phyloP scores from a whole-genome alignment of 2,113 vertebrate species.

The Phylloscopus whistleri region DNA sequence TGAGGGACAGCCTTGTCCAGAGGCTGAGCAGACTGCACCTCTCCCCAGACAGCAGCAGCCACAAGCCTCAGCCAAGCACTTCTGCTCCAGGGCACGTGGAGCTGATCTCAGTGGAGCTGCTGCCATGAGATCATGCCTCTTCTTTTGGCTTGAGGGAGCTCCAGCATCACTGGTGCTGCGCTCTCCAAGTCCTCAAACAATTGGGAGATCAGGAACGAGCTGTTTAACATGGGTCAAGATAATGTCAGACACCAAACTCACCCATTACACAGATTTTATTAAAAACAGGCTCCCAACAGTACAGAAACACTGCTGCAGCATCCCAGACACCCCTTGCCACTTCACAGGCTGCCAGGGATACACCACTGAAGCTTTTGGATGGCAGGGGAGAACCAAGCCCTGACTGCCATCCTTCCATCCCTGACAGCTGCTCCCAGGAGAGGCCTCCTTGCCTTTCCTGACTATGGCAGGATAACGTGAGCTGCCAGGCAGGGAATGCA shows the following conservation, averaged over 20 bases:
- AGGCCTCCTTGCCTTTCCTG: neutral
- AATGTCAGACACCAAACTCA: neutral
- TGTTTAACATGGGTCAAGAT: rapidly evolving
- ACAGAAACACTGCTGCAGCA: neutral
- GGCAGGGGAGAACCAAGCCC: neutral
- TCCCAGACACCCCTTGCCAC: neutral
- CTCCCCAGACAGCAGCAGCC: neutral
- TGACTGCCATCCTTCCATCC: neutral
- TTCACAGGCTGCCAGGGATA: neutral
- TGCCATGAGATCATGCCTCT: neutral
- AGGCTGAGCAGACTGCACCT: neutral
- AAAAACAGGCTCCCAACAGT: neutral
- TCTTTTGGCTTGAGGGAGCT: neutral
- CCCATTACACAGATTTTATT: neutral
- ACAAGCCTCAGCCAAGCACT: neutral
- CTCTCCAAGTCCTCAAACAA: neutral
- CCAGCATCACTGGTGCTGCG: neutral
- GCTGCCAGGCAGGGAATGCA: neutral
- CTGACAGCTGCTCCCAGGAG: neutral
- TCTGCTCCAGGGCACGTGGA: neutral
- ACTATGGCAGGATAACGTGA: neutral
- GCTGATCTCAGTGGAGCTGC: neutral
- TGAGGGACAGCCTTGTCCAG: neutral
- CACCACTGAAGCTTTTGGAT: neutral
- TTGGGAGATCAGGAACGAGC: neutral